Percentiles rank a stretch among this genome's conserved stretches.
Evolutionary conservation across 1,140 invertebrate species (phyloP).

Genomic region (Magallana angulata): DNA sequence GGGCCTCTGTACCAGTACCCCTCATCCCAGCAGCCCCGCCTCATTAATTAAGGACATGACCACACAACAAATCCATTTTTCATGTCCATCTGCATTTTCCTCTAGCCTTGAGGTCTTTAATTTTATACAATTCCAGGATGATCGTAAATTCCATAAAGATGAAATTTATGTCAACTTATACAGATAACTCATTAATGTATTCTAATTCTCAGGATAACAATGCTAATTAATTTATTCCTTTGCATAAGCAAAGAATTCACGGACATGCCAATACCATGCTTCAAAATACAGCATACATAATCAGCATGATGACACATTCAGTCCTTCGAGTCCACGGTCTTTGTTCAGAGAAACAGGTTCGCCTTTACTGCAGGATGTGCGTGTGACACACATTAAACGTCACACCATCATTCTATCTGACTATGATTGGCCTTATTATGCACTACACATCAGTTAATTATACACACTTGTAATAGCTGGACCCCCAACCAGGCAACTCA

Average conservation of each 20-base stretch:
- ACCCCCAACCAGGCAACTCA: neutral
- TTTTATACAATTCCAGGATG: neutral
- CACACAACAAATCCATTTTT: neutral
- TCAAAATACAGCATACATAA: neutral
- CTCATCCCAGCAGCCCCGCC: neutral
- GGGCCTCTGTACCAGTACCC: too few species aligned
- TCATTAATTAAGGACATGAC: neutral
- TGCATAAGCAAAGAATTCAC: neutral
- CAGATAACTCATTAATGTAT: neutral
- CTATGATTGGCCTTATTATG: neutral
- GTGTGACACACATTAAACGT: neutral
- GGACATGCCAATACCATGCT: neutral
- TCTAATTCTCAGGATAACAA: constrained; percentile 17
- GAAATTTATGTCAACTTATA: too few species aligned
- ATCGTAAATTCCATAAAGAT: too few species aligned
- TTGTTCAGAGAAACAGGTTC: neutral
- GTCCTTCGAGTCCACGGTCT: neutral
- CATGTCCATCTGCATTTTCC: neutral
- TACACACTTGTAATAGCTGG: neutral
- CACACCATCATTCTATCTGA: neutral
- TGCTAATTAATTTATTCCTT: neutral
- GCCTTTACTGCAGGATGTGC: neutral
- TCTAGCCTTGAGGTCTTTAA: neutral
- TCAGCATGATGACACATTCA: neutral
- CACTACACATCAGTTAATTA: constrained; percentile 21